Base-by-base conservation (phyloP, 1,140 invertebrate genomes). In the Apis cerana region DNA sequence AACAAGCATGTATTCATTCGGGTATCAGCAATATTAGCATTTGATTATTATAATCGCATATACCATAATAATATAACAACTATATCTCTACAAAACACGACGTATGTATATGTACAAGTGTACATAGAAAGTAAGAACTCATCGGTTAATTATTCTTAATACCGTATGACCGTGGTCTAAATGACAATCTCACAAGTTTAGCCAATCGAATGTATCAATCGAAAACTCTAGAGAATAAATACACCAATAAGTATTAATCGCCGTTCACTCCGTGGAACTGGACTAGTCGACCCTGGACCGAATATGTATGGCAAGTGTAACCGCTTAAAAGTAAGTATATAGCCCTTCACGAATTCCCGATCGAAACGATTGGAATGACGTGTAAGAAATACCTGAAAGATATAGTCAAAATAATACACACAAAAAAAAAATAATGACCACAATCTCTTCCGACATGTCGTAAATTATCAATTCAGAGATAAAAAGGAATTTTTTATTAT, bases 201-300 rank as follows among this genome's bases (percentile, higher is more conserved):
- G 19, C 23, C 56, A 61, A 65, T 64, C 52, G 52, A 82, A 68
- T 64, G 54, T 74, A 82, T 82, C 69, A 77, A 61, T 76, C n/a
- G 70, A 50, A 48, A 33, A 33, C 27, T 84, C 27, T 50, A 52
- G 59, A 33, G 48, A 67, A 64, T 84, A 84, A 81, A 75, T 80
- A 76, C 72, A 81, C 74, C 70, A 80, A 62, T 61, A 61, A 23
- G n/a, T 67, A 68, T 85, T 79, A 75, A 81, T 84, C 54, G 64
- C 82, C 86, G 64, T 64, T 88, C 82, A 84, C 85, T 81, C 33
- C 56, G 69, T 59, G 58, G 43, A 88, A 87, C 68, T 86, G 75
- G 76, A 86, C 82, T 82, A 86, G 85, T 88, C 56, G 86, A 86
- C 86, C 86, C 82, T 88, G 86, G 82, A 78, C 85, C 86, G 65